phyloP scores from a whole-genome alignment of 2,113 vertebrate genomes.

The Polypterus bichir region DNA sequence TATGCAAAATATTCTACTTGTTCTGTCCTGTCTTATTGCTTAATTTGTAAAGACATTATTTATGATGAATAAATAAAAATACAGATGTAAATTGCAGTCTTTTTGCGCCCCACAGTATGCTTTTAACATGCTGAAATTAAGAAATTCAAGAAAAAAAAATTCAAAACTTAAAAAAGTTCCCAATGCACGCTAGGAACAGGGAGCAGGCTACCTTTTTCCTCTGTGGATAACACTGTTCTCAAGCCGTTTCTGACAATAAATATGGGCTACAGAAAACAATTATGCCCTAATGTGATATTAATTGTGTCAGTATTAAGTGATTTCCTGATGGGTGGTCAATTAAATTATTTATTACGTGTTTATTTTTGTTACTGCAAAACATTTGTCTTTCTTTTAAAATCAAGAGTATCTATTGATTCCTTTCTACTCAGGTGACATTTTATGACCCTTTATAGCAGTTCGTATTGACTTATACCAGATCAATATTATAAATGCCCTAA shows the following conservation, averaged over 20 bases:
- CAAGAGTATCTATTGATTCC: slow-evolving; percentile 68
- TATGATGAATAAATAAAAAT: too few species aligned
- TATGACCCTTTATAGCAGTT: slow-evolving; percentile 73
- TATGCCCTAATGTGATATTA: slow-evolving; percentile 57
- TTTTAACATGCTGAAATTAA: too few species aligned
- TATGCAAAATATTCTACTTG: too few species aligned
- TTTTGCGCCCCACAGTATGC: too few species aligned
- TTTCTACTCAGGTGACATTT: slow-evolving; percentile 76
- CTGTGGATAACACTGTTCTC: background rate
- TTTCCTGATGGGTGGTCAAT: slow-evolving; percentile 35
- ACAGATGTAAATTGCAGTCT: too few species aligned
- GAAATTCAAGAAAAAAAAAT: too few species aligned
- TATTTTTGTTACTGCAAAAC: slow-evolving; percentile 73
- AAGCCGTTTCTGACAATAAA: slow-evolving; percentile 51
- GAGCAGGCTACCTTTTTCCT: background rate
- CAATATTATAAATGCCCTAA: slow-evolving; percentile 65
- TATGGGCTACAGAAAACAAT: slow-evolving; percentile 57
- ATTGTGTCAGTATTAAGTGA: slow-evolving; percentile 58
- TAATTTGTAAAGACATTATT: too few species aligned
- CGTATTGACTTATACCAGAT: slow-evolving; percentile 73
- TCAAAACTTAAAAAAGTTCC: too few species aligned
- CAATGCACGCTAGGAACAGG: background rate
- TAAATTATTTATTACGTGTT: slow-evolving; percentile 59
- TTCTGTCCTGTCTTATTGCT: too few species aligned
- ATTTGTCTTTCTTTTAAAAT: slow-evolving; percentile 75